These are phyloP conservation scores for Pseudachorutes palmiensis DNA, from an alignment of 1,140 invertebrate genomes.

Conservation along the genomic window DNA sequence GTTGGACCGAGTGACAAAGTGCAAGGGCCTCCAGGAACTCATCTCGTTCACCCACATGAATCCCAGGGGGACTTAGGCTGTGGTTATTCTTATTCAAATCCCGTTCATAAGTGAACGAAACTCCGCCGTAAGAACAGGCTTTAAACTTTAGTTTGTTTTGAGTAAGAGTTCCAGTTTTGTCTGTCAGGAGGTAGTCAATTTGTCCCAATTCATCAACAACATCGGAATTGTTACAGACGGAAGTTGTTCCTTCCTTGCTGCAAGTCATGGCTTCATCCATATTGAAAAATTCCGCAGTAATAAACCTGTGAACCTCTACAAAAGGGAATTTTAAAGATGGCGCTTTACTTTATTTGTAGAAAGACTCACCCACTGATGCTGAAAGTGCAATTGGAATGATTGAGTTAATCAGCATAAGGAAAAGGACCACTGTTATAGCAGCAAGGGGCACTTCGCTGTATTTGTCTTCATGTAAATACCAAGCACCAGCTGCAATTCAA, in stretches of 20 bases:
- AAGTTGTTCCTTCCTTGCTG: conserved; percentile 43
- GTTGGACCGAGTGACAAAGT: conserved; percentile 71
- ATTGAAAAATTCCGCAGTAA: conserved; percentile 54
- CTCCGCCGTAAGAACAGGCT: conserved; percentile 51
- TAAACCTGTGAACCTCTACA: conserved; percentile 60
- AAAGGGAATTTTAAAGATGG: not conserved
- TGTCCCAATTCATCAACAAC: conserved; percentile 54
- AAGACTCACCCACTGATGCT: conserved; percentile 54
- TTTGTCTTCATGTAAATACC: not conserved
- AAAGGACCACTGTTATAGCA: conserved; percentile 34
- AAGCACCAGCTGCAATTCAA: not conserved
- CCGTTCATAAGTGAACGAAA: conserved; percentile 45
- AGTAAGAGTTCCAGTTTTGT: conserved; percentile 67
- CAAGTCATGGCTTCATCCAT: conserved; percentile 56
- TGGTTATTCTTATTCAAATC: not conserved
- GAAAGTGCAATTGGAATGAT: conserved; percentile 62
- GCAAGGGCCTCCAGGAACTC: conserved; percentile 64
- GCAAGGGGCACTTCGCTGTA: not conserved
- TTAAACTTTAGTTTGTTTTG: conserved; percentile 62
- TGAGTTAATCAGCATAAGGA: conserved; percentile 57
- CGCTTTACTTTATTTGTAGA: not conserved
- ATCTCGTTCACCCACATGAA: not conserved
- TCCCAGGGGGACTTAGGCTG: too few relatives aligned
- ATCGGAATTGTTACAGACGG: conserved; percentile 58
- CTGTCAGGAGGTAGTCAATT: conserved; percentile 57